Evolutionary conservation across 2,113 vertebrate genomes (phyloP), one percentile per base, ranked within the genome.

Genomic region (Nansenia antarctica): DNA sequence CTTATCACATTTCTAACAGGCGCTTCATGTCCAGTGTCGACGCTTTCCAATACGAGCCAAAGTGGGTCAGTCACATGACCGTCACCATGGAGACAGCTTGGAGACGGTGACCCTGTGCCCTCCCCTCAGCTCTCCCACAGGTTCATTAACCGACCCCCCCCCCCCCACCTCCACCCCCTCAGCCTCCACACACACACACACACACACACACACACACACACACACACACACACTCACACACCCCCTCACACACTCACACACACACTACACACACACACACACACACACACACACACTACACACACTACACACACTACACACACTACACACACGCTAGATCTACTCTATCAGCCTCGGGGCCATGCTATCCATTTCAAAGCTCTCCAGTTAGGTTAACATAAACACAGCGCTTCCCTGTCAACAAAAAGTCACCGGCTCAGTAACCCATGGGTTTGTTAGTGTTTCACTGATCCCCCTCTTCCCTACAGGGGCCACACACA

Each of bases 381-480:
- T 47, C 65, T n/a, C n/a, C n/a, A n/a, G n/a, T n/a, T 12, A 58
- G 75, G 80, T 80, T 73, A 89, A 87, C 80, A 76, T 84, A 86
- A 92, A 90, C 86, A 90, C 76, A 81, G 77, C 70, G 74, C 88
- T 90, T 90, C 90, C 86, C 84, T 89, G 87, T 87, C 77, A 85
- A 79, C 88, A 86, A 85, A 88, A 42, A 42, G 39, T 42, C 14
- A 18, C 39, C 12, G 39, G 39, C 39, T 42, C 39, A 42, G 39
- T 42, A 18, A 42, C 39, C 39, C 39, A 82, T 24, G 78, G 55
- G 81, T 84, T 84, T 87, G 86, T 90, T 87, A 78, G 82, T 69
- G 77, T 79, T 86, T 80, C 79, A 82, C 69, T 70, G 81, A 89
- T 85, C 86, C 81, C 26, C 82, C 74, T 86, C 79, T 83, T 78